Evolutionary conservation across 2,797 vertebrate genomes (phyloP).

Genomic region (Acrocephalus scirpaceus): DNA sequence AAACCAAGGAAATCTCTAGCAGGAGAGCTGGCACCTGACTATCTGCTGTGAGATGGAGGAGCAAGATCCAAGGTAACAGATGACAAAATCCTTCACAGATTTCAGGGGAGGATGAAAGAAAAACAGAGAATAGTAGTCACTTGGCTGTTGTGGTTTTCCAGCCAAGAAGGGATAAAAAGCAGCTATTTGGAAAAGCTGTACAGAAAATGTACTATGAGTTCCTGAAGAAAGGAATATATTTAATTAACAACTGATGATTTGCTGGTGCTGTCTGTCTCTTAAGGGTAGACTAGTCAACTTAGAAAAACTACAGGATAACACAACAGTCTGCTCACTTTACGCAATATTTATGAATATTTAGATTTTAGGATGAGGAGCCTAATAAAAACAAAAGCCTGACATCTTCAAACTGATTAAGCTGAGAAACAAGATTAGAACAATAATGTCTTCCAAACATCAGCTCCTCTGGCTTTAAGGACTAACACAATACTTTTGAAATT

Average conservation of each 20-base stretch:
- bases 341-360: background rate
- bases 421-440: background rate
- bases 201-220: background rate
- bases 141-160: conserved; percentile 9
- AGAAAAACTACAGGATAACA: background rate
- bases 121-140: conserved; percentile 13
- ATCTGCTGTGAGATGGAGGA: conserved; percentile 7
- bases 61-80: conserved; percentile 26
- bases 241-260: background rate
- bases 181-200: conserved; percentile 1
- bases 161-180: conserved; percentile 16
- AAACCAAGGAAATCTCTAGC: conserved; percentile 20
- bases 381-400: background rate
- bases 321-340: background rate
- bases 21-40: conserved; percentile 13
- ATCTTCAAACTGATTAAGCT: background rate
- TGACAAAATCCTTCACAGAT: conserved; percentile 31
- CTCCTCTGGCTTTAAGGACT: background rate
- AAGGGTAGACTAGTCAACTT: background rate
- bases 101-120: conserved; percentile 19
- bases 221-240: conserved; percentile 34
- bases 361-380: background rate
- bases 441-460: background rate
- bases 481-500: background rate
- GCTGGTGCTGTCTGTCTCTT: background rate